Evolutionary conservation across 2,888 invertebrate genomes (phyloP), one percentile per base, ranked within the genome.

Genomic region (Diaphora mendica): DNA sequence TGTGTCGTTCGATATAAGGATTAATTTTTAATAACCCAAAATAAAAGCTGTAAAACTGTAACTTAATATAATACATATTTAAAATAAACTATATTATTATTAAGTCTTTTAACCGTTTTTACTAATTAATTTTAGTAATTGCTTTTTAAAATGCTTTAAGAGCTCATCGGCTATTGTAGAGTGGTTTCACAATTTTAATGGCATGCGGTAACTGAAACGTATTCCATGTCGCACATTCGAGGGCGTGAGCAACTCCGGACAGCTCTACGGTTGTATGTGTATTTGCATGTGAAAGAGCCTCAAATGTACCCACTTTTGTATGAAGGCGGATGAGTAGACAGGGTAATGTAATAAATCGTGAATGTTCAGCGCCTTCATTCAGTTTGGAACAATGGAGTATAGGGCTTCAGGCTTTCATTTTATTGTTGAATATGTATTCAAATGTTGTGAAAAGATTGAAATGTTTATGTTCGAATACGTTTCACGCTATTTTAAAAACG

Each of bases 251-350:
- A 77, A 59, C 62, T 30, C 30, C 30, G 26, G 71, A 72, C 79
- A 81, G 77, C 79, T 72, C 75, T 85, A 81, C 81, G 81, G 84
- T 80, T 84, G 86, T 81, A 79, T 81, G 74, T 79, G 84, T 85
- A 93, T 93, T 93, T 92, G 90, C 92, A 93, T 93, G 82, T 89
- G 90, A 93, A 92, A 93, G 92, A 90, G 91, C 88, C 79, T 80
- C 87, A 87, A 87, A 86, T 85, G 73, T 79, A 74, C 82, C 82
- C 83, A 87, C 87, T 86, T 82, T 77, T 86, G 81, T 86, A 82
- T 79, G 79, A 85, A 86, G 84, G 86, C 82, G 85, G 85, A 85
- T 83, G 85, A 85, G 83, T 82, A 88, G 84, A 89, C 82, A 85
- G 76, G 75, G 72, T 71, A 78, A 68, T 68, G 80, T 75, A 83